Evolutionary conservation across 2,113 vertebrate species (phyloP).

Genomic region (Tyto alba): DNA sequence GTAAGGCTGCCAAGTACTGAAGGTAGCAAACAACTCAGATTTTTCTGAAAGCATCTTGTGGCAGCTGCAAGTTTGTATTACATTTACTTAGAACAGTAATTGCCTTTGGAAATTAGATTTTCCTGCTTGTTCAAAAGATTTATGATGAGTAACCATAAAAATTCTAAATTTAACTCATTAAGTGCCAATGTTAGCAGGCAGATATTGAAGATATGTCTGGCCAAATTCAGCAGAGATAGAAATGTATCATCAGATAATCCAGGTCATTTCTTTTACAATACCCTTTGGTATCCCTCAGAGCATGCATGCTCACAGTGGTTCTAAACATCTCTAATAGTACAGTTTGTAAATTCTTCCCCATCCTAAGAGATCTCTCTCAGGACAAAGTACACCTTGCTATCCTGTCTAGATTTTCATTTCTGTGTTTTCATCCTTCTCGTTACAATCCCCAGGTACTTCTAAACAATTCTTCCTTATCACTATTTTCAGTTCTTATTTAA

Average conservation of each 20-base stretch:
- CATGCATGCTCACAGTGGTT: neutral
- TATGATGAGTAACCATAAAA: neutral
- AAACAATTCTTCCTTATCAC: neutral
- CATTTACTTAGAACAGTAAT: conserved; percentile 35
- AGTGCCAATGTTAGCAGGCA: neutral
- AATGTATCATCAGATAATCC: neutral
- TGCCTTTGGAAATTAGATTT: conserved; percentile 42
- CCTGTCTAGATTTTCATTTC: neutral
- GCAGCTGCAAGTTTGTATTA: conserved; percentile 44
- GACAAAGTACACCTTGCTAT: neutral
- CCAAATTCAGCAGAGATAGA: neutral
- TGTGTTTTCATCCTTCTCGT: neutral
- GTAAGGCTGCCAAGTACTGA: neutral
- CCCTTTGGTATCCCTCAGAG: neutral
- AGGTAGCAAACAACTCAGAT: conserved; percentile 4
- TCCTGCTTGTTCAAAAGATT: conserved; percentile 27
- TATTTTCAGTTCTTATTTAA: neutral
- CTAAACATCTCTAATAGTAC: neutral
- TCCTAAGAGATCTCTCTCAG: neutral
- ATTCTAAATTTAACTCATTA: conserved; percentile 9
- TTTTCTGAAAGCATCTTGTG: conserved; percentile 18
- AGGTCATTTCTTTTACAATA: neutral
- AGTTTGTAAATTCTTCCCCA: neutral
- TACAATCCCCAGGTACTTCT: neutral
- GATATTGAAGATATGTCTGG: neutral